Evolutionary conservation across 2,888 invertebrate genomes (phyloP), one percentile per base, ranked within the genome.

Genomic region (Unio delphinus): DNA sequence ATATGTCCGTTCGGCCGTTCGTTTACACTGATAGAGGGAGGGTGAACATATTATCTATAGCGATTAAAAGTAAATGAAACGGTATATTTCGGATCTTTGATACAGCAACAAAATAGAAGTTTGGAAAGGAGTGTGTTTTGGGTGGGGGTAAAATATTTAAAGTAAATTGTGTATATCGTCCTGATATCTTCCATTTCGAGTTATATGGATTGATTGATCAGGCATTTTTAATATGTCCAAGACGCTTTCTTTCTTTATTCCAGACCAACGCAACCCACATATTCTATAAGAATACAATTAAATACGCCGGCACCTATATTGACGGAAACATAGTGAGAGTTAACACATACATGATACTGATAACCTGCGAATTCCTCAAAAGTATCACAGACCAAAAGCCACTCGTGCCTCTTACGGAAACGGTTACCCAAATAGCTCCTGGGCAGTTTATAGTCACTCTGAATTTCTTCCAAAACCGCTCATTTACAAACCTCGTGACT

Each of bases 181-280:
- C 45, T 3, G 45, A 45, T 15, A 45, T 11, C 15, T 45, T 45
- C 11, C 45, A 45, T 45, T 4, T 45, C 45, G 45, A 45, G 11
- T 45, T 45, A 11, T 45, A 45, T 11, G 15, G 11, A 45, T 45
- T 15, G 3, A 45, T 45, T 45, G 45, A 11, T 45, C 45, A 11
- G 15, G 45, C 45, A 45, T 45, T 15, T 15, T 45, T 4, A 2
- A 34, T 26, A 4, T 45, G 15, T 20, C 7, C 20, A 63, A 63
- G 11, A 57, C 28, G 20, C 56, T 45, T 11, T 20, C 23, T 11
- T n/a, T 59, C 58, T 65, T 45, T 30, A 67, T 76, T 80, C 54
- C 81, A 89, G 88, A 66, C 73, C 26, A 89, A 89, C 68, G 69
- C 62, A 1, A 84, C 86, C 0, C 86, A 87, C 73, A 84, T 88